Conservation (phyloP, 2,888 invertebrate genomes). For the Campaea margaritaria region DNA sequence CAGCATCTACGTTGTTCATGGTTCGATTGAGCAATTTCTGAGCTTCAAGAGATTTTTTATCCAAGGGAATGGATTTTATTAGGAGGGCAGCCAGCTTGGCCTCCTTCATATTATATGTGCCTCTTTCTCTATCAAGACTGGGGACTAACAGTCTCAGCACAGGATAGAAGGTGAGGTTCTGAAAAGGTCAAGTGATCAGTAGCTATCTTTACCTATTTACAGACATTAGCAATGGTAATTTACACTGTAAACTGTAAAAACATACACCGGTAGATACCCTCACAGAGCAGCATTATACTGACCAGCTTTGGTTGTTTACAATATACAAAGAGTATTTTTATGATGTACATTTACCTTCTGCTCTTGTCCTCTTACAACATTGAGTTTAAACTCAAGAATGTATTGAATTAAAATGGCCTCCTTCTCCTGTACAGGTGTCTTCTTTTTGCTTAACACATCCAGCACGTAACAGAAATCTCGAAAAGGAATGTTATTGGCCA, state of each 20-base stretch:
- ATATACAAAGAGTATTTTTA: too few species aligned
- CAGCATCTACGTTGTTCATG: slow-evolving; percentile 81
- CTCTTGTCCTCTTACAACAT: slow-evolving; percentile 50
- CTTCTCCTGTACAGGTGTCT: slow-evolving; percentile 69
- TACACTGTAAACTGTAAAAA: too few species aligned
- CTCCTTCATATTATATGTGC: slow-evolving; percentile 93
- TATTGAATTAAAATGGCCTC: slow-evolving; percentile 75
- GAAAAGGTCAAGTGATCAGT: slow-evolving; percentile 50
- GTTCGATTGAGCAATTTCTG: slow-evolving; percentile 76
- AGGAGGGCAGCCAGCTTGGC: slow-evolving; percentile 89
- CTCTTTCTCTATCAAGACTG: slow-evolving; percentile 90
- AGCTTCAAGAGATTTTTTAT: slow-evolving; percentile 84
- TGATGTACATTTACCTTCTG: slow-evolving; percentile 37
- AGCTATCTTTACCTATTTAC: too few species aligned
- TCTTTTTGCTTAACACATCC: slow-evolving; percentile 84
- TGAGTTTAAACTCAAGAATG: slow-evolving; percentile 77
- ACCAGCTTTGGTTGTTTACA: too few species aligned
- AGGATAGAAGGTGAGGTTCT: slow-evolving; percentile 88
- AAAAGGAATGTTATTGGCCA: slow-evolving; percentile 74
- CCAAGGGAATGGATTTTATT: slow-evolving; percentile 90
- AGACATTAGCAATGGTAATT: too few species aligned
- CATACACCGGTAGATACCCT: too few species aligned
- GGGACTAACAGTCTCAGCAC: slow-evolving; percentile 93
- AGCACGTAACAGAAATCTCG: slow-evolving; percentile 85
- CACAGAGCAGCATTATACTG: too few species aligned